These are phyloP conservation scores for Atractosteus spatula DNA, from an alignment of 2,113 vertebrate genomes.

Conservation along the genomic window DNA sequence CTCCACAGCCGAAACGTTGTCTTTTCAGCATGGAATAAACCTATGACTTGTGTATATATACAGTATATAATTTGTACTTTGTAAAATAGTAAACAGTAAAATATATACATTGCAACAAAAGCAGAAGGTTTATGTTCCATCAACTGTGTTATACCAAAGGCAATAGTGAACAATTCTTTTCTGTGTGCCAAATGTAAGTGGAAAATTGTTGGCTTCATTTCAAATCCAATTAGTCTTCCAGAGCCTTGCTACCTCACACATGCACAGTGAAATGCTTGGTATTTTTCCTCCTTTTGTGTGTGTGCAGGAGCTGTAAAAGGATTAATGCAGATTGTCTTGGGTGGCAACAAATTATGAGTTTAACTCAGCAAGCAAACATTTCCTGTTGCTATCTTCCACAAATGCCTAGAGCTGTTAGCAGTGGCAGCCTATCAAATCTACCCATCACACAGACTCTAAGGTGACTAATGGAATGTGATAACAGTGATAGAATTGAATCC, in stretches of 20 bases:
- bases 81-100: no score
- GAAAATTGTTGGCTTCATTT: conserved; percentile 3
- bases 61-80: no score
- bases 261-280: background rate
- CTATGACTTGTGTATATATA: no score
- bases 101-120: no score
- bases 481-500: conserved; percentile 54
- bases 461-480: conserved; percentile 48
- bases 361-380: conserved; percentile 47
- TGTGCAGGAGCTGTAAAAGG: conserved; percentile 32
- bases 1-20: no score
- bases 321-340: conserved; percentile 48
- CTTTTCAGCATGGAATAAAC: no score
- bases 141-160: background rate
- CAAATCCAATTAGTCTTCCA: conserved; percentile 9
- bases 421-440: conserved; percentile 36
- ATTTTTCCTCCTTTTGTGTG: background rate
- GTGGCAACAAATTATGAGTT: conserved; percentile 55
- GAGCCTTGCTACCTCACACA: background rate
- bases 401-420: conserved; percentile 44
- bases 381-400: conserved; percentile 50
- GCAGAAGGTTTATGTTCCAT: no score
- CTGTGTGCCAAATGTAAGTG: background rate
- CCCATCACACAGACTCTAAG: conserved; percentile 48
- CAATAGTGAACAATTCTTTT: background rate